phyloP scores from a whole-genome alignment of 2,888 invertebrate species.

The Cylindroiulus punctatus region DNA sequence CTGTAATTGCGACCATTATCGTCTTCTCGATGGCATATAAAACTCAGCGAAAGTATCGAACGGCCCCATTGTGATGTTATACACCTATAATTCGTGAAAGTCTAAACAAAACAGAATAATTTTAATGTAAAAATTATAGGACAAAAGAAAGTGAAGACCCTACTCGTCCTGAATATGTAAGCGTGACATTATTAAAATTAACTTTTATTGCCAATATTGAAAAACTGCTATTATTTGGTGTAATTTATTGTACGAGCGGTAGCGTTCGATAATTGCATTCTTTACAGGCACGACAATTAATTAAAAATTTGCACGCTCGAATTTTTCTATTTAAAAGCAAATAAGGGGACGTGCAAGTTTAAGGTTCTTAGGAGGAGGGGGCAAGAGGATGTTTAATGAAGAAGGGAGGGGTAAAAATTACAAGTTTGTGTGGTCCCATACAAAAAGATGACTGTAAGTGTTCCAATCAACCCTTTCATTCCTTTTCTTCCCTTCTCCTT shows the following conservation, averaged over 20 bases:
- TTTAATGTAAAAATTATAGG: neutral
- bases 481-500: no score
- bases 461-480: no score
- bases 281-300: neutral
- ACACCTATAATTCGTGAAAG: no score
- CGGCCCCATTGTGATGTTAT: neutral
- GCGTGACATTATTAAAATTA: neutral
- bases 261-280: neutral
- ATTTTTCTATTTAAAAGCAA: neutral
- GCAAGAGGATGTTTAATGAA: no score
- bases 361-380: no score
- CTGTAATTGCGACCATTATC: slow-evolving; percentile 26
- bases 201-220: no score
- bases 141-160: neutral
- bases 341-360: neutral
- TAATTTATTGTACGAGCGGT: neutral
- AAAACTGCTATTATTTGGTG: neutral
- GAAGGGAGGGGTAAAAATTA: no score
- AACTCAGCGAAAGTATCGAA: neutral
- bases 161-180: slow-evolving; percentile 34
- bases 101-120: neutral
- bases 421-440: no score
- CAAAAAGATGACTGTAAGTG: no score
- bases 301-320: neutral
- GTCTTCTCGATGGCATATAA: neutral